Evolutionary conservation across 2,888 invertebrate species (phyloP).

Genomic region (Taphrorychus bicolor): DNA sequence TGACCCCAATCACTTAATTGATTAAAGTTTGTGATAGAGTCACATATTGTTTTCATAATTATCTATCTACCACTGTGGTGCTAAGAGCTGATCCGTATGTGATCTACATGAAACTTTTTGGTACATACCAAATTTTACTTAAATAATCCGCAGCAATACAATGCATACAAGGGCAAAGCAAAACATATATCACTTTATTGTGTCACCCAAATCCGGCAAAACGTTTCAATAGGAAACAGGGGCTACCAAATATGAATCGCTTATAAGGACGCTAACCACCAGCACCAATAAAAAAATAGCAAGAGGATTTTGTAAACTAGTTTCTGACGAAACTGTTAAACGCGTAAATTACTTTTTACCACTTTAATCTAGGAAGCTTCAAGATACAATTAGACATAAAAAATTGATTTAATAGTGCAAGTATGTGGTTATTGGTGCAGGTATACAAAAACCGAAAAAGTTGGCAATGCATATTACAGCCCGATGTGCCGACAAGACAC

Average conservation of each 20-base stretch:
- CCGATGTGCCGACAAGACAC: constrained; percentile 42
- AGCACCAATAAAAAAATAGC: constrained; percentile 36
- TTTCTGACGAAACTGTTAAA: too few relatives aligned
- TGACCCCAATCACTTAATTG: background rate
- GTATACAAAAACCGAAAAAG: background rate
- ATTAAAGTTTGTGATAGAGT: background rate
- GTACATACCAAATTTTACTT: constrained; percentile 27
- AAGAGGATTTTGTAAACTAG: background rate
- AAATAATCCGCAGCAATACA: constrained; percentile 39
- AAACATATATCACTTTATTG: constrained; percentile 41
- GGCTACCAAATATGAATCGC: constrained; percentile 37
- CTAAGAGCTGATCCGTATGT: background rate
- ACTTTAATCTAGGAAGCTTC: too few relatives aligned
- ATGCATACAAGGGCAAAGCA: constrained; percentile 39
- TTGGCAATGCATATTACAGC: constrained; percentile 16
- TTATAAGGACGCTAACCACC: background rate
- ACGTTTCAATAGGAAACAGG: constrained; percentile 37
- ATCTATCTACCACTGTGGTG: background rate
- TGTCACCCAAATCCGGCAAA: constrained; percentile 41
- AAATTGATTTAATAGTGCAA: background rate
- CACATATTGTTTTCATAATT: background rate
- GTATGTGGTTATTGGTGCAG: constrained; percentile 23
- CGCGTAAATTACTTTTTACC: too few relatives aligned
- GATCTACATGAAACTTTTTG: background rate
- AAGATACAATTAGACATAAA: too few relatives aligned